phyloP scores from a whole-genome alignment of 2,113 vertebrate species.

The Electrona antarctica region DNA sequence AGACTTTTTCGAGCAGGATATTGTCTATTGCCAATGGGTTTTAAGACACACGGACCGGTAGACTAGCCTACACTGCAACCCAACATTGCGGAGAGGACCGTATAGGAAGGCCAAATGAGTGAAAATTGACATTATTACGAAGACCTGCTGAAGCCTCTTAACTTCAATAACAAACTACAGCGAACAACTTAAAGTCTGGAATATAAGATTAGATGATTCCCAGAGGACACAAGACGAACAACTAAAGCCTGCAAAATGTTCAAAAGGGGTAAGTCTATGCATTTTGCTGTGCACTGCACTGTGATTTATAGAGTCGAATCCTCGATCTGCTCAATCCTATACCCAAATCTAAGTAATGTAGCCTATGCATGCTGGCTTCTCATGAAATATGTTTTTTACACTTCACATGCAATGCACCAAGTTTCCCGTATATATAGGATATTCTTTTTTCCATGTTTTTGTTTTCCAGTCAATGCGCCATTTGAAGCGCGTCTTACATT shows the following conservation, averaged over 20 bases:
- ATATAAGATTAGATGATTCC: slow-evolving; percentile 77
- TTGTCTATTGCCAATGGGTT: slow-evolving; percentile 22
- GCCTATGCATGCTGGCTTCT: too few relatives aligned
- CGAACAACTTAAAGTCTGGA: slow-evolving; percentile 71
- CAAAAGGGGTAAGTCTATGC: slow-evolving; percentile 73
- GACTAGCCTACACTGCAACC: slow-evolving; percentile 24
- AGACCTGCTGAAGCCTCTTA: slow-evolving; percentile 38
- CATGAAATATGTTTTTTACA: slow-evolving; percentile 34
- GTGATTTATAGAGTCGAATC: neutral
- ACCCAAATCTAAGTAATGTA: neutral
- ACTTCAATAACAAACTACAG: slow-evolving; percentile 56
- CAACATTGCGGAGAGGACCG: slow-evolving; percentile 24
- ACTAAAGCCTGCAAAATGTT: slow-evolving; percentile 78
- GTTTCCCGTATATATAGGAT: slow-evolving; percentile 34
- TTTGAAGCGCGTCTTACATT: slow-evolving; percentile 50
- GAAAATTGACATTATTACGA: slow-evolving; percentile 50
- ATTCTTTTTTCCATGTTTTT: neutral
- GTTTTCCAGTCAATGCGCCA: slow-evolving; percentile 49
- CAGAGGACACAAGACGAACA: slow-evolving; percentile 59
- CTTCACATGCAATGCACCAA: slow-evolving; percentile 31
- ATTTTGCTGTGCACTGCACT: too few relatives aligned
- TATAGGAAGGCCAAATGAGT: slow-evolving; percentile 38
- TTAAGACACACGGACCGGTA: neutral
- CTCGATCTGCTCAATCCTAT: too few relatives aligned
- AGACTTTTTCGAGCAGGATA: slow-evolving; percentile 53